Evolutionary conservation across 2,113 vertebrate genomes (phyloP), one percentile per base, ranked within the genome.

Genomic region (Hiodon alosoides): DNA sequence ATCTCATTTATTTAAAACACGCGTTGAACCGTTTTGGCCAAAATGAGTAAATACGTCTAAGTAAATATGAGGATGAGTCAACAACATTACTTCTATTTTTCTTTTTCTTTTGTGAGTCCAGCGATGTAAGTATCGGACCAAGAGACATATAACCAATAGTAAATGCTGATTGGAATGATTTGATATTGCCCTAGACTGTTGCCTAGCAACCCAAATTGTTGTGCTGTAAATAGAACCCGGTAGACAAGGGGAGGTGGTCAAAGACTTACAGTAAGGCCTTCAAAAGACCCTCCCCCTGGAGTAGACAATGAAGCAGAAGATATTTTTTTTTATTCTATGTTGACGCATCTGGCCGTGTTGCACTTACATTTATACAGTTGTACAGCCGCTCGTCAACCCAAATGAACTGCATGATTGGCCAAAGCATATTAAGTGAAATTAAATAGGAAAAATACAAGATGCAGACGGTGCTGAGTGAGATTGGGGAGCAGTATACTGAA

Each of bases 131-230:
- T 17, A 64, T 64, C 5, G 47, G 65, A 50, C 60, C 31, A 53
- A 14, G 17, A 47, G 4, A 50, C 74, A 67, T 77, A 74, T 82
- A 73, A 69, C 53, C 67, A 78, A 57, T 76, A 77, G 74, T 79
- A 82, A 76, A 83, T 74, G 76, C 67, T 84, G 75, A 86, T 83
- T 83, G 83, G 83, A 90, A 88, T 83, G 80, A 79, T 86, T 72
- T 2, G 69, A 86, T 83, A 76, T 83, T 57, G 7, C 69, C 79
- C 76, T 69, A 14, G 76, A 53, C 73, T 68, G 88, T 87, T 86
- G 50, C 90, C 81, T 82, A 78, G 91, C 89, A 90, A 91, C 88
- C 77, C 80, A 83, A 88, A 80, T 75, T 84, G 85, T 89, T 87
- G 85, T 84, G 79, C 68, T 79, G 81, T 85, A 88, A 88, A 89